phyloP scores from a whole-genome alignment of 2,888 invertebrate species.

The Melieria crassipennis region DNA sequence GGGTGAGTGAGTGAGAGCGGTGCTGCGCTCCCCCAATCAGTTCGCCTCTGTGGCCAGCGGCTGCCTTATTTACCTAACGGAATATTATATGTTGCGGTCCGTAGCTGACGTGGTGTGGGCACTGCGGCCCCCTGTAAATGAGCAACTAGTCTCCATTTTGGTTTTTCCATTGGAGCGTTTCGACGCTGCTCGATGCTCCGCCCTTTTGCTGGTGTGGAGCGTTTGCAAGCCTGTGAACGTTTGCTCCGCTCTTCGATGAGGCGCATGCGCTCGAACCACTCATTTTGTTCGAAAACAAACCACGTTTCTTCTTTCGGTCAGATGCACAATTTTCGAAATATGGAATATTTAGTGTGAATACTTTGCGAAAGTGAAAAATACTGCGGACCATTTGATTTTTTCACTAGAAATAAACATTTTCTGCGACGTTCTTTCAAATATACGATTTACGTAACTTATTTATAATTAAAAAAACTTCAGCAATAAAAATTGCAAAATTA shows the following conservation, averaged over 20 bases:
- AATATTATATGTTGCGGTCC: not conserved
- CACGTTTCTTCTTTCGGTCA: conserved; percentile 3
- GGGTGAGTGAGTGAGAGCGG: too few relatives aligned
- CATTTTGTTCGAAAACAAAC: not conserved
- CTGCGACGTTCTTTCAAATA: not conserved
- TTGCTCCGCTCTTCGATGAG: conserved; percentile 10
- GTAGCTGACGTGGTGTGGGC: not conserved
- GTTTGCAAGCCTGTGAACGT: conserved; percentile 3
- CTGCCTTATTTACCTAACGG: conserved; percentile 36
- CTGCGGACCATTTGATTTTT: not conserved
- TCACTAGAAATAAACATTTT: not conserved
- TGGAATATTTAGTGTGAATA: conserved; percentile 12
- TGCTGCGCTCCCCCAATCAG: conserved; percentile 48
- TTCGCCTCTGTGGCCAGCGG: conserved; percentile 41
- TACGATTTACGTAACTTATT: not conserved
- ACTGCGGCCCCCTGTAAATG: not conserved
- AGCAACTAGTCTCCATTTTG: conserved; percentile 60
- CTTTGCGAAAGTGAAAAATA: not conserved
- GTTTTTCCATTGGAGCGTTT: conserved; percentile 60
- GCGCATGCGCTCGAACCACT: too few relatives aligned
- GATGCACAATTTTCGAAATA: not conserved
- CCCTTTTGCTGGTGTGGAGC: conserved; percentile 34
- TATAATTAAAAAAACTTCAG: not conserved
- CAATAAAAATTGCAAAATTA: too few relatives aligned
- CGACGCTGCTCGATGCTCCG: conserved; percentile 34